Percentiles rank a stretch among this genome's conserved stretches.
These are phyloP conservation scores for Tetrao urogallus DNA, from an alignment of 2,113 vertebrate genomes.

Conservation along the genomic window DNA sequence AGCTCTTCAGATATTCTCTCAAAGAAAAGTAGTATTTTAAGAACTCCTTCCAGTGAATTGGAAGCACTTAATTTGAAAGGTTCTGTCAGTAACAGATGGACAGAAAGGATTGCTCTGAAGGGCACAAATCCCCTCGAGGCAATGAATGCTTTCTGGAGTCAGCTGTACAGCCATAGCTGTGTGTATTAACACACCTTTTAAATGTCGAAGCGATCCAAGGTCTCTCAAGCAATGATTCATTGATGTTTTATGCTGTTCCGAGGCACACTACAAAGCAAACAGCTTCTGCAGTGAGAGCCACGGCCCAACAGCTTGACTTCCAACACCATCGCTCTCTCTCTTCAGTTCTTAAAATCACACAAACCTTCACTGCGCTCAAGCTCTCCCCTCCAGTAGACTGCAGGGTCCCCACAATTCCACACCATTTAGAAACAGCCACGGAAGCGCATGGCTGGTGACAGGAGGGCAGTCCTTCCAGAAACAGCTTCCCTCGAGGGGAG, in stretches of 20 bases:
- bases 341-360: not conserved
- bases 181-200: not conserved
- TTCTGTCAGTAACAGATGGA: not conserved
- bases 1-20: not conserved
- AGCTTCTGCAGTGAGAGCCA: not conserved
- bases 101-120: not conserved
- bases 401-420: not conserved
- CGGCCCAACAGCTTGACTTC: not conserved
- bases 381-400: not conserved
- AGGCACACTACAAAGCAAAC: not conserved
- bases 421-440: not conserved
- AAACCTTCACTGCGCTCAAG: not conserved
- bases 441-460: not conserved
- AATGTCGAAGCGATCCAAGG: not conserved
- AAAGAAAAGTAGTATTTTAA: not conserved
- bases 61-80: not conserved
- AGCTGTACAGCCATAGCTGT: not conserved
- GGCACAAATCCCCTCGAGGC: not conserved
- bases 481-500: not conserved
- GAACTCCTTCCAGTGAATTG: not conserved
- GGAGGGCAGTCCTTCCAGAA: slow-evolving; percentile 24
- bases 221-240: not conserved
- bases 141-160: not conserved
- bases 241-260: not conserved
- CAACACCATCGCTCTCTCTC: not conserved